A percentile compares a stretch with the other conserved stretches of the same genome.
Conservation (phyloP, 2,113 vertebrate species). For the Condylura cristata region DNA sequence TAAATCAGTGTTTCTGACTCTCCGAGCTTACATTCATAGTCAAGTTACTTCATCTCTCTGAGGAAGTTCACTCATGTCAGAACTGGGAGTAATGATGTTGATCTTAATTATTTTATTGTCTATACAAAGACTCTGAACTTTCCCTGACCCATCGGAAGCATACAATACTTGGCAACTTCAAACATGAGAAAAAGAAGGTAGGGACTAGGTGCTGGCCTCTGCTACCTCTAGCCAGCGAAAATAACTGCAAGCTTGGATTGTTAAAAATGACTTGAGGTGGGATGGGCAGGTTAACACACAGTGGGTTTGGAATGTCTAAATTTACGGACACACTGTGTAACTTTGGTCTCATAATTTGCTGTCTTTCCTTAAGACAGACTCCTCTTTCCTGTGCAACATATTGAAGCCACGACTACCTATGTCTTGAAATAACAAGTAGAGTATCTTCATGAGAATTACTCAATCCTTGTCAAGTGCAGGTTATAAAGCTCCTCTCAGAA, state of each 20-base stretch:
- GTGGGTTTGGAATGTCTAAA: neutral
- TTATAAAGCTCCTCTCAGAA: neutral
- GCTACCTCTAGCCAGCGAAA: neutral
- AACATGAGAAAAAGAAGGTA: neutral
- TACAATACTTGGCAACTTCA: neutral
- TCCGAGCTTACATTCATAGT: neutral
- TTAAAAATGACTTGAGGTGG: neutral
- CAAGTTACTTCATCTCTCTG: neutral
- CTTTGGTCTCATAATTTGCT: neutral
- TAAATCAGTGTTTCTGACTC: neutral
- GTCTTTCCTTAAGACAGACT: neutral
- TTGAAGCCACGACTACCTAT: neutral
- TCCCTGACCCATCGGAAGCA: neutral
- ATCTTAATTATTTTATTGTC: slow-evolving; percentile 3
- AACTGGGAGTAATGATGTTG: neutral
- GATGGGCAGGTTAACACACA: neutral
- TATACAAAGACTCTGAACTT: neutral
- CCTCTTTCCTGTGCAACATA: neutral
- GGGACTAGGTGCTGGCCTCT: neutral
- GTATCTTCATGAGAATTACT: neutral
- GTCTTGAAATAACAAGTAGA: neutral
- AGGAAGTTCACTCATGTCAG: neutral
- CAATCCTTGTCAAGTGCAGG: neutral
- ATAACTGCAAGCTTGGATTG: neutral
- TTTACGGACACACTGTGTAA: neutral